These are phyloP conservation scores for Trilocha varians DNA, from an alignment of 2,888 invertebrate genomes.

Conservation along the genomic window DNA sequence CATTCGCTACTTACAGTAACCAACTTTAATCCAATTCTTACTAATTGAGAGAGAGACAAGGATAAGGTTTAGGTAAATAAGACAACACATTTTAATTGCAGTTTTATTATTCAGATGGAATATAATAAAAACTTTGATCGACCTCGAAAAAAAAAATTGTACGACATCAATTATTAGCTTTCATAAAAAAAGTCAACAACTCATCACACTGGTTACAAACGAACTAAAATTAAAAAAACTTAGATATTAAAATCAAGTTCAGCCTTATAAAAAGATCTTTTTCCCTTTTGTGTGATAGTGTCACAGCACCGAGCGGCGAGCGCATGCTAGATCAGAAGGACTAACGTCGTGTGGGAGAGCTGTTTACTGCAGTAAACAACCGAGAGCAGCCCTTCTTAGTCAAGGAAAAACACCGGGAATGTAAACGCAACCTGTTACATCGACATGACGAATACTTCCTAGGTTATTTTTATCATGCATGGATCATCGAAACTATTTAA, in stretches of 20 bases:
- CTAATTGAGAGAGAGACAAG: too few relatives aligned
- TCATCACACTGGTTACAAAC: slow-evolving; percentile 60
- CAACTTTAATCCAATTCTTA: too few relatives aligned
- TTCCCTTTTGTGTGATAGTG: slow-evolving; percentile 55
- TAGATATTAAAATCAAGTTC: slow-evolving; percentile 65
- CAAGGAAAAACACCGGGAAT: slow-evolving; percentile 63
- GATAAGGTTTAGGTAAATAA: slow-evolving; percentile 25
- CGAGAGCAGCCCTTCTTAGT: slow-evolving; percentile 57
- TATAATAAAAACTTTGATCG: slow-evolving; percentile 62
- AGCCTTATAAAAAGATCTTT: slow-evolving; percentile 72
- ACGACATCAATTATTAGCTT: slow-evolving; percentile 48
- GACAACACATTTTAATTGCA: slow-evolving; percentile 22
- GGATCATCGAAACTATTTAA: slow-evolving; percentile 33
- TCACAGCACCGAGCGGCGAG: slow-evolving; percentile 48
- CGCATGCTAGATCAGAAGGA: slow-evolving; percentile 52
- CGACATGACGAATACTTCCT: slow-evolving; percentile 41
- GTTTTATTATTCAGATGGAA: slow-evolving; percentile 64
- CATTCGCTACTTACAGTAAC: too few relatives aligned
- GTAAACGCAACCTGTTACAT: slow-evolving; percentile 43
- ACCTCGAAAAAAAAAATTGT: slow-evolving; percentile 64
- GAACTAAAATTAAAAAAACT: slow-evolving; percentile 64
- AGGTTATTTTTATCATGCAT: slow-evolving; percentile 23
- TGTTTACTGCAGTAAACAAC: slow-evolving; percentile 60
- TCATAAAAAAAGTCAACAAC: slow-evolving; percentile 51
- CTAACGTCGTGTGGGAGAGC: slow-evolving; percentile 44